Conservation (phyloP, 2,113 vertebrate species). For the Pterocles gutturalis region DNA sequence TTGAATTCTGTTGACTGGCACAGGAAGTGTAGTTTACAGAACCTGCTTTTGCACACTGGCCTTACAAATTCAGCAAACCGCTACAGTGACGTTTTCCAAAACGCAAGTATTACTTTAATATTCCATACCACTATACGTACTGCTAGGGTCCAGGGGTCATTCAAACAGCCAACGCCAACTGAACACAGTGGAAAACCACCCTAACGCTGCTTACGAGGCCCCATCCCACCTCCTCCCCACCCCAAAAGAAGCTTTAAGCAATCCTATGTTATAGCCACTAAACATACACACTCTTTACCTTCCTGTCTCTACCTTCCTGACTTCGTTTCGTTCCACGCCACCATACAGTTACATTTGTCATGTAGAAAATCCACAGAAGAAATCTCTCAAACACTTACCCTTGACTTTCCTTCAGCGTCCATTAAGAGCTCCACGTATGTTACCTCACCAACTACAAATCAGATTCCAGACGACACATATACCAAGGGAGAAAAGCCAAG, state of each 20-base stretch:
- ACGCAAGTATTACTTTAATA: slow-evolving; percentile 71
- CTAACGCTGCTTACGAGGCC: slow-evolving; percentile 61
- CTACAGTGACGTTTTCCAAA: slow-evolving; percentile 75
- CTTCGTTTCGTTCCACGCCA: slow-evolving; percentile 75
- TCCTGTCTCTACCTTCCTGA: slow-evolving; percentile 78
- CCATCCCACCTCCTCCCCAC: slow-evolving; percentile 69
- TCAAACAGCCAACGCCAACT: slow-evolving; percentile 78
- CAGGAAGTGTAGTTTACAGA: slow-evolving; percentile 59
- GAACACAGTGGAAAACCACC: slow-evolving; percentile 66
- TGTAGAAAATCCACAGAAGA: slow-evolving; percentile 86
- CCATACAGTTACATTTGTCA: slow-evolving; percentile 80
- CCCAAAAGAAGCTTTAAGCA: slow-evolving; percentile 55
- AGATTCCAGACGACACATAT: slow-evolving; percentile 99
- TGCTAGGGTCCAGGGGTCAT: slow-evolving; percentile 71
- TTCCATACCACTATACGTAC: slow-evolving; percentile 63
- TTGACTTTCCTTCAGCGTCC: slow-evolving; percentile 99
- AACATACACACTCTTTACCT: slow-evolving; percentile 74
- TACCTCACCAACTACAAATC: slow-evolving; percentile 99
- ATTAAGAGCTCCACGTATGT: slow-evolving; percentile 99
- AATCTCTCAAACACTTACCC: slow-evolving; percentile 98
- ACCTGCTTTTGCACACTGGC: slow-evolving; percentile 73
- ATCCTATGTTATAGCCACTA: slow-evolving; percentile 59
- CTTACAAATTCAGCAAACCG: slow-evolving; percentile 78
- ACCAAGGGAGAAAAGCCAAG: slow-evolving; percentile 99
- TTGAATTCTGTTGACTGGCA: slow-evolving; percentile 63